These are phyloP conservation scores for Lucilia cuprina DNA, from an alignment of 1,140 invertebrate species.

Conservation along the genomic window DNA sequence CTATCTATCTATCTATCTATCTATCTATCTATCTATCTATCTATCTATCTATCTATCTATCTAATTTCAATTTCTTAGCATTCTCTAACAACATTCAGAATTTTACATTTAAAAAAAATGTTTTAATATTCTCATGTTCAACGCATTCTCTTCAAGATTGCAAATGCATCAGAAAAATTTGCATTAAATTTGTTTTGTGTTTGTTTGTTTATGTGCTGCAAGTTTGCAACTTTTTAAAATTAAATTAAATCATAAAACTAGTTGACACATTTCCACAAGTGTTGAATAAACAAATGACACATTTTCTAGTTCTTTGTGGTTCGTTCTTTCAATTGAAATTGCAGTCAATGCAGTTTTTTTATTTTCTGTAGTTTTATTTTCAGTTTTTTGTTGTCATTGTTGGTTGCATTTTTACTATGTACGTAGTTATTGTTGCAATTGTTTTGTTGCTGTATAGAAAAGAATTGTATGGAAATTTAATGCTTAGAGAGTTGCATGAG, in stretches of 20 bases:
- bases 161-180: too few species aligned
- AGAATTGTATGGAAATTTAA: not conserved
- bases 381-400: not conserved
- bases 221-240: not conserved
- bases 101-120: too few species aligned
- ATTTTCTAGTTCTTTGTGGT: slow-evolving; percentile 1
- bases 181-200: too few species aligned
- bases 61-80: too few species aligned
- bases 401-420: not conserved
- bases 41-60: too few species aligned
- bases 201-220: too few species aligned
- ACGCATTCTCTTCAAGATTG: too few species aligned
- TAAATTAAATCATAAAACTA: not conserved
- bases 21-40: too few species aligned
- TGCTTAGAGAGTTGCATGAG: not conserved
- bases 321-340: not conserved
- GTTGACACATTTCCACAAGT: not conserved
- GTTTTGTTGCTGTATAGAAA: not conserved
- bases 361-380: not conserved
- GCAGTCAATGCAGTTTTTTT: slow-evolving; percentile 14
- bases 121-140: too few species aligned
- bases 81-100: too few species aligned
- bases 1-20: too few species aligned
- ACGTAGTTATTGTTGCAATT: not conserved
- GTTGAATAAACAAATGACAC: slow-evolving; percentile 9